A percentile compares a stretch with the other conserved stretches of the same genome.
Evolutionary conservation across 2,113 vertebrate species (phyloP).

Genomic region (Ochotona curzoniae): DNA sequence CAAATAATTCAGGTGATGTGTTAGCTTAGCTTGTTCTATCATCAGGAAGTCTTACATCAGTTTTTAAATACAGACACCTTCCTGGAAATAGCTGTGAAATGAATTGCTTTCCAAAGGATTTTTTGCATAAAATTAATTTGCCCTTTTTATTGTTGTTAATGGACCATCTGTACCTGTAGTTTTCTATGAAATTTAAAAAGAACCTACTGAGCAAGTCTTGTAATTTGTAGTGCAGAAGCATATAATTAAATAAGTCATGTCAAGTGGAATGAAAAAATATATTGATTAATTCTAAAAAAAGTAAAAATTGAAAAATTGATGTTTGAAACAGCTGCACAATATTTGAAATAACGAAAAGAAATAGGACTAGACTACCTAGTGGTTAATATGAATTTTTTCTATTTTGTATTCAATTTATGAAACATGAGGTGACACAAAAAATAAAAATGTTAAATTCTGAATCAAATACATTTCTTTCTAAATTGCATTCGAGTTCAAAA

Average conservation of each 20-base stretch:
- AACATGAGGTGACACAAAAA: background rate
- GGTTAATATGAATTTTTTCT: background rate
- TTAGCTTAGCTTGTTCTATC: slow-evolving; percentile 38
- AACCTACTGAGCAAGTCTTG: slow-evolving; percentile 47
- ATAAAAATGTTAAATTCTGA: slow-evolving; percentile 38
- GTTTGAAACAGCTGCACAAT: slow-evolving; percentile 1
- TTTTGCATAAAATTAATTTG: slow-evolving; percentile 78
- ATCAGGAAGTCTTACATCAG: slow-evolving; percentile 66
- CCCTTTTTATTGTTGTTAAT: slow-evolving; percentile 75
- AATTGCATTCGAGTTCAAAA: slow-evolving; percentile 32
- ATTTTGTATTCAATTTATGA: slow-evolving; percentile 26
- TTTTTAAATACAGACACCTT: slow-evolving; percentile 67
- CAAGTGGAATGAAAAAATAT: slow-evolving; percentile 44
- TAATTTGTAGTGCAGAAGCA: slow-evolving; percentile 60
- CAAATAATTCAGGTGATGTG: slow-evolving; percentile 63
- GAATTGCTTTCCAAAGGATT: slow-evolving; percentile 64
- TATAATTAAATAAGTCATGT: slow-evolving; percentile 60
- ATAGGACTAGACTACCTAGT: slow-evolving; percentile 16
- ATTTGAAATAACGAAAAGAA: background rate
- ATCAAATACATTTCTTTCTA: background rate
- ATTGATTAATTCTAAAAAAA: slow-evolving; percentile 48
- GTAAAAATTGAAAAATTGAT: slow-evolving; percentile 4
- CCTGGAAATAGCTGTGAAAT: slow-evolving; percentile 59
- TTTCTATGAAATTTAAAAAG: slow-evolving; percentile 72
- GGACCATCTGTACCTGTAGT: slow-evolving; percentile 64